These are phyloP conservation scores for Melanostoma scalare DNA, from an alignment of 2,888 invertebrate species.

Conservation along the genomic window DNA sequence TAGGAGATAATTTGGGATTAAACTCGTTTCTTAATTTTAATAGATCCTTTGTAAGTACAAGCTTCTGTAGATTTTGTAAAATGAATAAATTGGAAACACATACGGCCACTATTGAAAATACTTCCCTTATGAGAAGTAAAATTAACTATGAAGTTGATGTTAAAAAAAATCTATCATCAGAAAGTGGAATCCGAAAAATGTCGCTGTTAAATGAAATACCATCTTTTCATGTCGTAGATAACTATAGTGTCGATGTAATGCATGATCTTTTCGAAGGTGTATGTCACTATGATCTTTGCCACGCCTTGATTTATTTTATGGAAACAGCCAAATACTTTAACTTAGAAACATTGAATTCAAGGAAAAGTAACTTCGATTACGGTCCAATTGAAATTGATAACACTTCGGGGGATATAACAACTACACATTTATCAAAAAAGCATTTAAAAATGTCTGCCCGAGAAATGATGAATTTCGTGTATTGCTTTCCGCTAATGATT, in stretches of 20 bases:
- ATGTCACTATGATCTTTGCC: background rate
- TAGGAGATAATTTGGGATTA: background rate
- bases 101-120: too few relatives aligned
- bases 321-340: constrained; percentile 11
- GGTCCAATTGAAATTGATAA: constrained; percentile 42
- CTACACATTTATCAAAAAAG: constrained; percentile 41
- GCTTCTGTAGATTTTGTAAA: constrained; percentile 6
- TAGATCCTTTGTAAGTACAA: constrained; percentile 13
- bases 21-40: constrained; percentile 9
- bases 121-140: too few relatives aligned
- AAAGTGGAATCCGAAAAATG: background rate
- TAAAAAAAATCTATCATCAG: too few relatives aligned
- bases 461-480: constrained; percentile 63
- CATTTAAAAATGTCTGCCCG: constrained; percentile 58
- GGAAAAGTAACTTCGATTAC: constrained; percentile 41
- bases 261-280: constrained; percentile 8
- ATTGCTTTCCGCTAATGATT: constrained; percentile 64
- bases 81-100: too few relatives aligned
- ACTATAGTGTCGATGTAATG: constrained; percentile 7
- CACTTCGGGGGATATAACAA: constrained; percentile 28
- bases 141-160: too few relatives aligned
- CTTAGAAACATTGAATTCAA: constrained; percentile 34
- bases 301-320: constrained; percentile 3
- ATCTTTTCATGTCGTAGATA: background rate
- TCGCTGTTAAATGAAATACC: background rate